Conservation (phyloP, 1,140 invertebrate genomes). For the Colletes latitarsis region DNA sequence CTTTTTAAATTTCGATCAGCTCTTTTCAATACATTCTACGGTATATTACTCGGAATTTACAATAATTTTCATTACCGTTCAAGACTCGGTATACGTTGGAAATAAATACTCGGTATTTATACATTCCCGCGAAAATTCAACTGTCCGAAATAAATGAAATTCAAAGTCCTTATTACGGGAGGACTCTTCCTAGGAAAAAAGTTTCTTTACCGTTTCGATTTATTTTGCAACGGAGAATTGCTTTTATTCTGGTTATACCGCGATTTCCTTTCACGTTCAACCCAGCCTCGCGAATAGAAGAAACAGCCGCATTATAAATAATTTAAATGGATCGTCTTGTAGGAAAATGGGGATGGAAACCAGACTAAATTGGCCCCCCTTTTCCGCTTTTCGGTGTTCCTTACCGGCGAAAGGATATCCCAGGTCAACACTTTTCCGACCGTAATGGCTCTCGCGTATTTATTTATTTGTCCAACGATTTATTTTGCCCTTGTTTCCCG, state of each 20-base stretch:
- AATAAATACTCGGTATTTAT: too few species aligned
- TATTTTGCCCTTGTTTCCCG: background rate
- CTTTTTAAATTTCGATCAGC: background rate
- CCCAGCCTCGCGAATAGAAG: conserved; percentile 58
- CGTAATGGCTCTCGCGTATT: background rate
- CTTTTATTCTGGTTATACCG: too few species aligned
- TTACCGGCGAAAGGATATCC: background rate
- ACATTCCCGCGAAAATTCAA: too few species aligned
- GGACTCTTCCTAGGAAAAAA: background rate
- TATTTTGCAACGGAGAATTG: conserved; percentile 56
- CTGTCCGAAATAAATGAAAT: too few species aligned
- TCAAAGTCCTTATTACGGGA: too few species aligned
- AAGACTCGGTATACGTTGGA: too few species aligned
- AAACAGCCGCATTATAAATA: conserved; percentile 71
- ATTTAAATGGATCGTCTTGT: conserved; percentile 73
- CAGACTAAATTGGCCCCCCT: conserved; percentile 40
- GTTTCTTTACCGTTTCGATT: conserved; percentile 2
- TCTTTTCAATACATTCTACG: background rate
- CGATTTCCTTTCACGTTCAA: background rate
- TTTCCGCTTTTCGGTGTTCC: conserved; percentile 6
- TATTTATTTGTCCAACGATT: conserved; percentile 18
- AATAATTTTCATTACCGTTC: too few species aligned
- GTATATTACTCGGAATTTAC: too few species aligned
- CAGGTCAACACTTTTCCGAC: conserved; percentile 3
- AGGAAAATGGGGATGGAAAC: conserved; percentile 44